phyloP scores from a whole-genome alignment of 2,113 vertebrate genomes.

The Etheostoma spectabile region DNA sequence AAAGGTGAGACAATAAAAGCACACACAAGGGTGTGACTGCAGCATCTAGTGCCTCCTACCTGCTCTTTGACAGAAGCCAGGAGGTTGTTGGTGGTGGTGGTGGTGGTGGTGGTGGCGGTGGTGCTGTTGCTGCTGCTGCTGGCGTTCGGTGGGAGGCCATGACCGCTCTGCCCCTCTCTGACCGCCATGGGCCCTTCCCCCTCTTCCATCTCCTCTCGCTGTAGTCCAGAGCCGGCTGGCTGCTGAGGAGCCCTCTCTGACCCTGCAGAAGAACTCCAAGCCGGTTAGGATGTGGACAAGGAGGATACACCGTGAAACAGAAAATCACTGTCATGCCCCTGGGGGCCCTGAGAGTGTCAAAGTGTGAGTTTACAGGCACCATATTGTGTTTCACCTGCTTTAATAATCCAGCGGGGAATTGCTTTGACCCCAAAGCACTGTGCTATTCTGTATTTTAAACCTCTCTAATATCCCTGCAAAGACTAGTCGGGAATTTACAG shows the following conservation, averaged over 20 bases:
- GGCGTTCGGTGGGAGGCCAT: constrained; percentile 25
- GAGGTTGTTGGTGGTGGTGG: constrained; percentile 73
- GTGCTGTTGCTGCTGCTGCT: not conserved
- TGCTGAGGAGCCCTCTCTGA: constrained; percentile 64
- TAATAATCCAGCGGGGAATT: constrained; percentile 30
- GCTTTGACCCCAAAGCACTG: constrained; percentile 22
- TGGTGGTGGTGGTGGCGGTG: constrained; percentile 68
- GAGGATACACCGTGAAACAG: not conserved
- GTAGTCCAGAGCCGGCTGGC: constrained; percentile 48
- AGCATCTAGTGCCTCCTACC: constrained; percentile 58
- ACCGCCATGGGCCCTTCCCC: constrained; percentile 64
- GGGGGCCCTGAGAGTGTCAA: not conserved
- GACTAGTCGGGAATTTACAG: not conserved
- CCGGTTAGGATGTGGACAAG: constrained; percentile 50
- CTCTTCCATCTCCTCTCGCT: constrained; percentile 29
- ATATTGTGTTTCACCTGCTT: constrained; percentile 3
- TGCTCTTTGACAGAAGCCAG: constrained; percentile 83
- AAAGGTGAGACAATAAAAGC: not conserved
- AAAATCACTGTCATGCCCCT: not conserved
- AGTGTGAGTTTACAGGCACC: constrained; percentile 8
- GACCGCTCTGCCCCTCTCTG: constrained; percentile 63
- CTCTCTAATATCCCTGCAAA: constrained; percentile 1
- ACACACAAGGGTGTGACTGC: constrained; percentile 34
- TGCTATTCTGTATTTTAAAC: not conserved
- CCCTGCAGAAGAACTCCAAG: constrained; percentile 61